These are phyloP conservation scores for Pherbina coryleti DNA, from an alignment of 2,888 invertebrate species.

Conservation along the genomic window DNA sequence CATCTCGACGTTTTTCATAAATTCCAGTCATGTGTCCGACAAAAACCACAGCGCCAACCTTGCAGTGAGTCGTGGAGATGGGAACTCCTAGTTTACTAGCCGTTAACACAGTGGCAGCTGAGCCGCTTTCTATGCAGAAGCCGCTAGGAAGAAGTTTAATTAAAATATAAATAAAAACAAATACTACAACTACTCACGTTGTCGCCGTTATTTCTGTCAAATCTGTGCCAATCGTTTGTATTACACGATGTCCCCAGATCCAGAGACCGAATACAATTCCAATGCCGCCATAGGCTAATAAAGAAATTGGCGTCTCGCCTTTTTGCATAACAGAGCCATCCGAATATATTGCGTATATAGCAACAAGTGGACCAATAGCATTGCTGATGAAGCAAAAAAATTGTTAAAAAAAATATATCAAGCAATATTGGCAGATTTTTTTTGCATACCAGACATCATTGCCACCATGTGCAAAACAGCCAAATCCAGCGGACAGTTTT, in stretches of 20 bases:
- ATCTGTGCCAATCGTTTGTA: conserved; percentile 97
- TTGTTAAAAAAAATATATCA: neutral
- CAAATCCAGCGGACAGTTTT: conserved; percentile 96
- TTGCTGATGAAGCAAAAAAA: conserved; percentile 76
- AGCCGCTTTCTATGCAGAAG: conserved; percentile 95
- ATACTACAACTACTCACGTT: conserved; percentile 78
- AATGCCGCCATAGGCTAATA: conserved; percentile 93
- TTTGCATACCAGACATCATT: conserved; percentile 90
- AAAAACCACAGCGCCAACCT: conserved; percentile 98
- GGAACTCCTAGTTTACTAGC: conserved; percentile 98
- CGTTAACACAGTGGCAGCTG: conserved; percentile 94
- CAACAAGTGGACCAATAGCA: conserved; percentile 97
- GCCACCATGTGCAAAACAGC: conserved; percentile 98
- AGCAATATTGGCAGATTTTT: neutral
- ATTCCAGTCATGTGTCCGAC: conserved; percentile 83
- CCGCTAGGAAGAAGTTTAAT: conserved; percentile 74
- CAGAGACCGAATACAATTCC: conserved; percentile 97
- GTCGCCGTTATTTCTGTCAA: conserved; percentile 97
- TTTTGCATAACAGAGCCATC: conserved; percentile 87
- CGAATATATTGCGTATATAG: conserved; percentile 90
- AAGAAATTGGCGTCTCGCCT: conserved; percentile 90
- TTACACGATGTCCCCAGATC: conserved; percentile 96
- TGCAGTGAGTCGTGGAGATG: conserved; percentile 98
- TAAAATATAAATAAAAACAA: neutral
- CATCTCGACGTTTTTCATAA: conserved; percentile 28